Percentiles rank a stretch among this genome's conserved stretches.
Conservation (phyloP, 64 coral and sea anemone species). For the Porites australiensis region DNA sequence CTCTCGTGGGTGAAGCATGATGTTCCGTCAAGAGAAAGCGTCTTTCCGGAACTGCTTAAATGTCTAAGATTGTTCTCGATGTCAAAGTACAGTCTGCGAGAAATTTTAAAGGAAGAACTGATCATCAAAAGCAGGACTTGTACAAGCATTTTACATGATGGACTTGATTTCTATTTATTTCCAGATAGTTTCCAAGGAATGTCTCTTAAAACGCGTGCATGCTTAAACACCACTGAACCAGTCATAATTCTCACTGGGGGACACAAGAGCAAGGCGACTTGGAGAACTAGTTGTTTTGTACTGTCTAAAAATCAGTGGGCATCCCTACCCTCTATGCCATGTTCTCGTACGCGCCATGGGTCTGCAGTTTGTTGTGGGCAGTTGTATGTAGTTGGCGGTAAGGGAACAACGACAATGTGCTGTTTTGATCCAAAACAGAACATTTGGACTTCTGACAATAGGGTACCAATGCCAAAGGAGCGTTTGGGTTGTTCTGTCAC, state of each 20-base stretch:
- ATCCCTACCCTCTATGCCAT: not conserved
- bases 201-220: not conserved
- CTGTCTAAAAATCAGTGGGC: not conserved
- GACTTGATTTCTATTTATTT: not conserved
- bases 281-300: not conserved
- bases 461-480: no score
- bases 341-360: not conserved
- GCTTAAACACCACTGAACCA: not conserved
- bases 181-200: not conserved
- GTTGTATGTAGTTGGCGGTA: slow-evolving; percentile 13
- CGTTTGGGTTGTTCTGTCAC: not conserved
- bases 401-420: not conserved
- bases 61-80: slow-evolving; percentile 9
- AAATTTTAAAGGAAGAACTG: slow-evolving; percentile 12
- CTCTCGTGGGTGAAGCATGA: slow-evolving; percentile 18
- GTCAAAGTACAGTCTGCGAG: slow-evolving; percentile 2
- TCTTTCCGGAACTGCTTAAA: slow-evolving; percentile 7
- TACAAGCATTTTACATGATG: not conserved
- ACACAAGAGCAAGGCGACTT: not conserved
- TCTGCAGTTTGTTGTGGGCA: slow-evolving; percentile 36
- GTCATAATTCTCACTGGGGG: slow-evolving; percentile 8
- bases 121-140: not conserved
- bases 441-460: not conserved
- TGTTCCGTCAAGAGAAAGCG: not conserved
- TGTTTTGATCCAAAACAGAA: not conserved